Conservation (phyloP, 2,797 vertebrate genomes). For the Sebastes aleutianus region DNA sequence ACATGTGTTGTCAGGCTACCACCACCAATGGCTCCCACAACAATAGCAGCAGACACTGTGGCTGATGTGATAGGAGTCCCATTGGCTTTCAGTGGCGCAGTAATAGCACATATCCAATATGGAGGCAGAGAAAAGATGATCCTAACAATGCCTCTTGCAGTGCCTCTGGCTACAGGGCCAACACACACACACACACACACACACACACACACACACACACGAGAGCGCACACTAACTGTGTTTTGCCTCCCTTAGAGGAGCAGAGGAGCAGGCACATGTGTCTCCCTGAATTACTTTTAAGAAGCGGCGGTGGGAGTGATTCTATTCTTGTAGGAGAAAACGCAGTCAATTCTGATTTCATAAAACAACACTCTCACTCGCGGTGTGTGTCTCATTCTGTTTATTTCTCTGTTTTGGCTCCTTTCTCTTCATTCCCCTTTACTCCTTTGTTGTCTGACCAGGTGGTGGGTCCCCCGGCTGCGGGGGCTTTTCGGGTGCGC, state of each 20-base stretch:
- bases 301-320: conserved; percentile 57
- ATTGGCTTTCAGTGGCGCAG: conserved; percentile 59
- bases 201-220: conserved; percentile 21
- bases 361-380: conserved; percentile 49
- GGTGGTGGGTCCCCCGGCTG: conserved; percentile 89
- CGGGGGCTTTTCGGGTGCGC: conserved; percentile 88
- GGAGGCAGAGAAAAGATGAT: conserved; percentile 73
- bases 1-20: conserved; percentile 7
- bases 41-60: conserved; percentile 33
- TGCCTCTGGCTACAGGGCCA: conserved; percentile 69
- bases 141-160: conserved; percentile 72
- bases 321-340: conserved; percentile 61
- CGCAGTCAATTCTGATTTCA: conserved; percentile 68
- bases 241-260: conserved; percentile 58
- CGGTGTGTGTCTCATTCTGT: conserved; percentile 26
- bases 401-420: conserved; percentile 19
- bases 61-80: conserved; percentile 54
- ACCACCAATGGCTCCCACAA: conserved; percentile 18
- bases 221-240: conserved; percentile 30
- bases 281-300: conserved; percentile 66
- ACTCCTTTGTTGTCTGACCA: conserved; percentile 51
- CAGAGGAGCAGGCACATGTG: conserved; percentile 53
- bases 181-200: conserved; percentile 35
- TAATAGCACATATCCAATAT: conserved; percentile 69
- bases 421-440: conserved; percentile 5